Evolutionary conservation across 2,797 vertebrate species (phyloP).

Genomic region (Moxostoma hubbsi): DNA sequence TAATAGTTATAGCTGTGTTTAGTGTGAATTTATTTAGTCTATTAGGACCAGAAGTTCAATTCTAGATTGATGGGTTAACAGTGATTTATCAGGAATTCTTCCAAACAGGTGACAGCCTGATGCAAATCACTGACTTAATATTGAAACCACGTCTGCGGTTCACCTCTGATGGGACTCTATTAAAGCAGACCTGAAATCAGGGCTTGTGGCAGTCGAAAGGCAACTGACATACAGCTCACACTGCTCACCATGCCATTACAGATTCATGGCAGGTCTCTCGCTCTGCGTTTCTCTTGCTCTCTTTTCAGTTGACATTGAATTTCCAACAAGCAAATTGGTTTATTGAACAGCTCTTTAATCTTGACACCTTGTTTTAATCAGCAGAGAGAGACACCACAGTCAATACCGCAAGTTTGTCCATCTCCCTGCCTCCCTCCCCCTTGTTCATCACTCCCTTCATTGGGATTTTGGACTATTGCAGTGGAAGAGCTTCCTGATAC

Average conservation of each 20-base stretch:
- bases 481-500: conserved; percentile 29
- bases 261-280: conserved; percentile 17
- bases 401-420: conserved; percentile 44
- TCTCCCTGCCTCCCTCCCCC: background rate
- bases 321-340: conserved; percentile 61
- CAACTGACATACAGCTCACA: conserved; percentile 26
- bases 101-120: background rate
- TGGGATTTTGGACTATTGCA: conserved; percentile 34
- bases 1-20: background rate
- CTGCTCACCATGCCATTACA: conserved; percentile 24
- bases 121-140: background rate
- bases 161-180: conserved; percentile 21
- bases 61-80: background rate
- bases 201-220: conserved; percentile 6
- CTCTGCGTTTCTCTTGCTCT: conserved; percentile 38
- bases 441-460: background rate
- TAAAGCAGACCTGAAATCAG: conserved; percentile 16
- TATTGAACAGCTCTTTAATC: conserved; percentile 71
- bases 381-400: conserved; percentile 51
- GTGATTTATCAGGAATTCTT: background rate
- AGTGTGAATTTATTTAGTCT: background rate
- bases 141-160: conserved; percentile 2
- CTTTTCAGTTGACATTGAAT: conserved; percentile 47
- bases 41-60: background rate
- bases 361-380: conserved; percentile 70